Conservation (phyloP, 2,888 invertebrate species). For the Cordilura impudica region DNA sequence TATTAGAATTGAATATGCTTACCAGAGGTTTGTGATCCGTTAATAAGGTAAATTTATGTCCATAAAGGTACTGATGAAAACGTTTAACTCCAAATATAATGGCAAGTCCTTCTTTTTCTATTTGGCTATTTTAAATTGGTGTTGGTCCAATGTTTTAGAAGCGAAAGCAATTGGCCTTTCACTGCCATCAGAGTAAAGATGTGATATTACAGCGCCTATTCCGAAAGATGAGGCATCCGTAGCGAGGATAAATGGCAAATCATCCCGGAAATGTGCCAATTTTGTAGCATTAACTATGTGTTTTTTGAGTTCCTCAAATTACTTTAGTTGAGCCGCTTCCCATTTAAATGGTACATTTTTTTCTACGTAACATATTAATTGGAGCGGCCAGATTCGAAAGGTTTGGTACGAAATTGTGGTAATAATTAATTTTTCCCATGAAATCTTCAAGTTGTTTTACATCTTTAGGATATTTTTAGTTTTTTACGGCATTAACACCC, state of each 20-base stretch:
- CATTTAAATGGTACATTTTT: constrained; percentile 45
- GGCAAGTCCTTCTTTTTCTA: constrained; percentile 46
- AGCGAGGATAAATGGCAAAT: constrained; percentile 38
- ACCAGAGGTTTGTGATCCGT: constrained; percentile 52
- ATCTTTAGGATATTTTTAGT: constrained; percentile 34
- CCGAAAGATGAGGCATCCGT: constrained; percentile 47
- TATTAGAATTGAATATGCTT: constrained; percentile 44
- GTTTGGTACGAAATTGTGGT: constrained; percentile 16
- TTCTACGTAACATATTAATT: constrained; percentile 42
- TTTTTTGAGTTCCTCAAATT: constrained; percentile 26
- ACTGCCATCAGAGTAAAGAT: constrained; percentile 31
- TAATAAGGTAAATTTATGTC: constrained; percentile 41
- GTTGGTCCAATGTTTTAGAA: constrained; percentile 35
- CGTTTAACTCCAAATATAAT: constrained; percentile 35
- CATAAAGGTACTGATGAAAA: constrained; percentile 48
- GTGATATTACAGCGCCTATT: constrained; percentile 39
- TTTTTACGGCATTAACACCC: constrained; percentile 31
- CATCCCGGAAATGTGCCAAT: constrained; percentile 34
- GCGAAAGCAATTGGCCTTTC: constrained; percentile 46
- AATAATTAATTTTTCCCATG: constrained; percentile 22
- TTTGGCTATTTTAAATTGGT: constrained; percentile 34
- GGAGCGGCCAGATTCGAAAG: constrained; percentile 18
- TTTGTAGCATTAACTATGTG: constrained; percentile 39
- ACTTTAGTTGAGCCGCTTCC: constrained; percentile 21
- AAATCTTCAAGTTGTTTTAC: constrained; percentile 14